Base-by-base conservation (phyloP, 2,113 vertebrate species). In the Psephotus haematonotus region DNA sequence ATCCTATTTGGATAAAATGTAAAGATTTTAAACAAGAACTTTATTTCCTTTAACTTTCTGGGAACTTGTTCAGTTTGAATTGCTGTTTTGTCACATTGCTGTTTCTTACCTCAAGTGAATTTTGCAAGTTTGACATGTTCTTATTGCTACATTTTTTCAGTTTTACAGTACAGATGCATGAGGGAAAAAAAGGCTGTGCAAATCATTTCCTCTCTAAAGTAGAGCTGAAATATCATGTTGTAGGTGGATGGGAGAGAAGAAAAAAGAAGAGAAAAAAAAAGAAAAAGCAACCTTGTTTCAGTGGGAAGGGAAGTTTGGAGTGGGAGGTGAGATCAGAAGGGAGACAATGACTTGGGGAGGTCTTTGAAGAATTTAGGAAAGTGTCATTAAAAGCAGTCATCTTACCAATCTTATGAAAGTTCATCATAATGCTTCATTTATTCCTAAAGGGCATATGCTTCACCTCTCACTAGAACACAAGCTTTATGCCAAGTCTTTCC, bases 271-370 rank as follows among this genome's bases (percentile, higher is more conserved):
- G 16, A 41, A 33, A 65, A 80, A 33, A 64, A 44, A 64, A 65
- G 23, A 68, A 57, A 87, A 90, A 33, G 17, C 64, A 85, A 74
- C 63, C 31, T 84, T 75, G 52, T 88, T 94, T 93, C 47, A 41
- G 68, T 71, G 68, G 63, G 81, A 94, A 92, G 88, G 88, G 47
- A 55, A 88, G 53, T 85, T n/a, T 55, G 10, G 55, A 91, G 87
- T 88, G 52, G 88, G 74, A 92, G 52, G 81, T 50, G 86, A 90
- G 79, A 90, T 95, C 68, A 95, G 86, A 95, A 93, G 53, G 60
- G 49, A 90, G 53, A 90, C 82, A 49, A 55, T 71, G 76, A 78
- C 92, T 70, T 92, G 50, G 49, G 49, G 84, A 86, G n/a, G 72
- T 43, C 88, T 93, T 46, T 65, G 33, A 93, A 64, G 80, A 65